Percentiles rank a stretch among this genome's conserved stretches.
Evolutionary conservation across 2,797 vertebrate genomes (phyloP).

Genomic region (Adrianichthys oophorus): DNA sequence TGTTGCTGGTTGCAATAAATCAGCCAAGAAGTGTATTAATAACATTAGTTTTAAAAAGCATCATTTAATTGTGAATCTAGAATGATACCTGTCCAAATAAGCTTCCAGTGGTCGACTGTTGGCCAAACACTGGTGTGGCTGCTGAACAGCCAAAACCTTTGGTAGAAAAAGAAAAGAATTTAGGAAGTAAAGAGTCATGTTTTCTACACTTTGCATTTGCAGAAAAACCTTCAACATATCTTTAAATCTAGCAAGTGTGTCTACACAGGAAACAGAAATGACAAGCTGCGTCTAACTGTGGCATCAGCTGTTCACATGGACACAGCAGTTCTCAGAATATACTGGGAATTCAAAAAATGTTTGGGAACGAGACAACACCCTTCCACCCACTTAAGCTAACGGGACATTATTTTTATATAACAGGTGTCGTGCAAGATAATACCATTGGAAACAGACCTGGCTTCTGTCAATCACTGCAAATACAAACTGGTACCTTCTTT

Average conservation of each 20-base stretch:
- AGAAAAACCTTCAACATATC: background rate
- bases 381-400: conserved; percentile 2
- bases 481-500: conserved; percentile 1
- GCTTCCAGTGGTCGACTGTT: conserved; percentile 75
- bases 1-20: conserved; percentile 30
- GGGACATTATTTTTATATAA: conserved; percentile 6
- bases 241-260: background rate
- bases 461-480: conserved; percentile 8
- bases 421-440: conserved; percentile 1
- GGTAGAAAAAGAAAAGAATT: conserved; percentile 10
- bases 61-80: no score
- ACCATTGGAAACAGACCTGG: conserved; percentile 6
- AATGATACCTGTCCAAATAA: conserved; percentile 90
- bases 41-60: no score
- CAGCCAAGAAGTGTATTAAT: background rate
- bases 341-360: conserved; percentile 61
- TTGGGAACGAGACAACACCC: conserved; percentile 49
- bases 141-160: conserved; percentile 85
- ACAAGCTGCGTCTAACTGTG: conserved; percentile 14
- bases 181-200: background rate
- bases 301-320: conserved; percentile 60
- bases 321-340: conserved; percentile 28
- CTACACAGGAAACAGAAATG: background rate
- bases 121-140: conserved; percentile 85
- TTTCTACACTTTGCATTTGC: background rate